Evolutionary conservation across 2,888 invertebrate species (phyloP).

Genomic region (Drosophila mettleri): DNA sequence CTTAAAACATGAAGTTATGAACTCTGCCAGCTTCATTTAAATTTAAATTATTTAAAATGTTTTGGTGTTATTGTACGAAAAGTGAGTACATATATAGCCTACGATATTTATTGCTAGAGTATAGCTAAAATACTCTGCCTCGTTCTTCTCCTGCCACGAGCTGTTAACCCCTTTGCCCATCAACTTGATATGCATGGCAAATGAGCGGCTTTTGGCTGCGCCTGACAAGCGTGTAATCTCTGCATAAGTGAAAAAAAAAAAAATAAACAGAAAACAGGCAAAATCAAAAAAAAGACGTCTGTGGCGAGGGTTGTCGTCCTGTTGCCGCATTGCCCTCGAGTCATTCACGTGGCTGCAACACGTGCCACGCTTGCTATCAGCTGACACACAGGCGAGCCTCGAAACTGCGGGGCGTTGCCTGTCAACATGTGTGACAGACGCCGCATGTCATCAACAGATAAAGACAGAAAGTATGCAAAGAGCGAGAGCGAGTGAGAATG

Average conservation of each 20-base stretch:
- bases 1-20: conserved; percentile 6
- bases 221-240: conserved; percentile 76
- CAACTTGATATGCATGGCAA: conserved; percentile 46
- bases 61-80: background rate
- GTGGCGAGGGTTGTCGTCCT: conserved; percentile 5
- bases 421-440: conserved; percentile 61
- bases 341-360: conserved; percentile 59
- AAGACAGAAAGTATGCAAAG: background rate
- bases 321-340: conserved; percentile 26
- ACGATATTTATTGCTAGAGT: no score
- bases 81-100: background rate
- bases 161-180: conserved; percentile 29
- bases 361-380: conserved; percentile 62
- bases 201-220: conserved; percentile 39
- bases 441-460: conserved; percentile 63
- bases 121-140: background rate
- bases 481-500: background rate
- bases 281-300: conserved; percentile 9
- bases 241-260: conserved; percentile 51
- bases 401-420: conserved; percentile 45
- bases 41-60: background rate
- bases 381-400: conserved; percentile 36
- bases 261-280: no score
- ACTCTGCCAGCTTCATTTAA: background rate
- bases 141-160: background rate